phyloP scores from a whole-genome alignment of 2,113 vertebrate species.

The Stigmatopora nigra region DNA sequence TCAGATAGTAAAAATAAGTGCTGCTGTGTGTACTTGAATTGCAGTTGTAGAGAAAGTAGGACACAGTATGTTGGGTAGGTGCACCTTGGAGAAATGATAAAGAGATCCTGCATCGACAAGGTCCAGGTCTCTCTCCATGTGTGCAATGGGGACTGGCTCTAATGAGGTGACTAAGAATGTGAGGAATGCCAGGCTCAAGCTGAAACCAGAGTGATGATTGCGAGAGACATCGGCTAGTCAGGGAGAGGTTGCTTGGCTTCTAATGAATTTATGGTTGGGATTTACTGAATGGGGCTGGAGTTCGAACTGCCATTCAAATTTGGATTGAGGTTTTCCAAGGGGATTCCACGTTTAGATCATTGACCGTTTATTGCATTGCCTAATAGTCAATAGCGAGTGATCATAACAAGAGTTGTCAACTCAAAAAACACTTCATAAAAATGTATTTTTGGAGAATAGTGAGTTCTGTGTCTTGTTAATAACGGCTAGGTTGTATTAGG shows the following conservation, averaged over 20 bases:
- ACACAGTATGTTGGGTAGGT: slow-evolving; percentile 29
- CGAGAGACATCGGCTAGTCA: slow-evolving; percentile 41
- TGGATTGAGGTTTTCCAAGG: not conserved
- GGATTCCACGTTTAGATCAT: not conserved
- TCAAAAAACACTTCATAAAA: slow-evolving; percentile 42
- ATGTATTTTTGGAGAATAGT: slow-evolving; percentile 38
- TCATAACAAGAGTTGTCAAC: slow-evolving; percentile 19
- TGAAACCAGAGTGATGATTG: slow-evolving; percentile 62
- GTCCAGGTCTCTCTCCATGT: slow-evolving; percentile 41
- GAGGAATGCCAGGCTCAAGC: slow-evolving; percentile 65
- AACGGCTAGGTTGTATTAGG: slow-evolving; percentile 24
- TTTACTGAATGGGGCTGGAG: slow-evolving; percentile 35
- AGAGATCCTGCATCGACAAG: slow-evolving; percentile 28
- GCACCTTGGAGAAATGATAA: not conserved
- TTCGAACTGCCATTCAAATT: slow-evolving; percentile 20
- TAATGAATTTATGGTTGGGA: slow-evolving; percentile 62
- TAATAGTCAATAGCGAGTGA: slow-evolving; percentile 23
- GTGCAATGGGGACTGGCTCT: slow-evolving; percentile 51
- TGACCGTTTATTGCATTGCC: slow-evolving; percentile 13
- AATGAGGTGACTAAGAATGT: slow-evolving; percentile 72
- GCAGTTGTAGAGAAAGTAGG: slow-evolving; percentile 52
- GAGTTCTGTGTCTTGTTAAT: slow-evolving; percentile 35
- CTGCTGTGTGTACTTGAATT: slow-evolving; percentile 41
- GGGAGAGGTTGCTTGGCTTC: slow-evolving; percentile 45
- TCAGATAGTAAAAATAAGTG: slow-evolving; percentile 34